Evolutionary conservation across 2,888 invertebrate genomes (phyloP).

Genomic region (Trichogramma dendrolimi): DNA sequence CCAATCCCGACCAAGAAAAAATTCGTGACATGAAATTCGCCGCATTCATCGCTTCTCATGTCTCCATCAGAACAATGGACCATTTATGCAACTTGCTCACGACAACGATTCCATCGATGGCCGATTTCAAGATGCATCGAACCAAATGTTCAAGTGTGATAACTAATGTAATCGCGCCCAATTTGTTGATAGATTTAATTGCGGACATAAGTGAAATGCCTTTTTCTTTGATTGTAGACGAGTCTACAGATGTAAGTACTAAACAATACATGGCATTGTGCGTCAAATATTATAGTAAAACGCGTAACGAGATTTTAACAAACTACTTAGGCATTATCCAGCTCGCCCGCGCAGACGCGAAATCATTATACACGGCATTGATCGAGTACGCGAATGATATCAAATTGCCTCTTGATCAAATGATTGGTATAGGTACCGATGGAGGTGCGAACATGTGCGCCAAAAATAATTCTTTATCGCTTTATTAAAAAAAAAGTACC

Average conservation of each 20-base stretch:
- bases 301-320: constrained; percentile 19
- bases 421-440: constrained; percentile 35
- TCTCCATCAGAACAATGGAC: constrained; percentile 11
- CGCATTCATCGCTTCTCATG: constrained; percentile 16
- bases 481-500: constrained; percentile 27
- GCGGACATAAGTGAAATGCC: constrained; percentile 18
- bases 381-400: constrained; percentile 12
- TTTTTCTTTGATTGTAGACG: constrained; percentile 29
- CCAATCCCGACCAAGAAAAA: constrained; percentile 8
- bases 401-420: constrained; percentile 17
- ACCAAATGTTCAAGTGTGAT: constrained; percentile 26
- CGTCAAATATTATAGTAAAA: constrained; percentile 31
- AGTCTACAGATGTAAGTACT: constrained; percentile 28
- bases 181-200: constrained; percentile 18
- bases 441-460: constrained; percentile 33
- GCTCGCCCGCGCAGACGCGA: constrained; percentile 14
- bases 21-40: constrained; percentile 13
- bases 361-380: constrained; percentile 6
- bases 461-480: constrained; percentile 32
- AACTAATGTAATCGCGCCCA: constrained; percentile 24
- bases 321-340: constrained; percentile 25
- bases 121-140: constrained; percentile 21
- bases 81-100: constrained; percentile 15
- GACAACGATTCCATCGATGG: too few species aligned
- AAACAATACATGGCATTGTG: constrained; percentile 29